These are phyloP conservation scores for Hypothenemus hampei DNA, from an alignment of 1,140 invertebrate species.

Conservation along the genomic window DNA sequence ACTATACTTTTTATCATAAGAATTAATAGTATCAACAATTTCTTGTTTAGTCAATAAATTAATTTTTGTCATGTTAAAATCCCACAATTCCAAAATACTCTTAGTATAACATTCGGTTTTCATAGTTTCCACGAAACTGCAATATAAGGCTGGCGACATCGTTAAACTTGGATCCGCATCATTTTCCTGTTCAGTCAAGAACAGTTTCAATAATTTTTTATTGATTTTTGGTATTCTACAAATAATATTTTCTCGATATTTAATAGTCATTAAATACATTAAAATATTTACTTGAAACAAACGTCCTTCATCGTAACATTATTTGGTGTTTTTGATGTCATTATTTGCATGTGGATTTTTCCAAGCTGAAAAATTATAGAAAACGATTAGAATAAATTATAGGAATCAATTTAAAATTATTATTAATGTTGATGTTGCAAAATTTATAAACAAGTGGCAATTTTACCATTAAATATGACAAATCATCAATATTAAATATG, in stretches of 20 bases:
- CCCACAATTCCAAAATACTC: constrained; percentile 69
- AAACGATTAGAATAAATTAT: no score
- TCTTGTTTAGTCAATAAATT: constrained; percentile 54
- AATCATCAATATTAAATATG: no score
- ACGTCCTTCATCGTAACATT: constrained; percentile 55
- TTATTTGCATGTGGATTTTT: constrained; percentile 34
- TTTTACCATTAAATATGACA: no score
- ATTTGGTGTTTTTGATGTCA: constrained; percentile 24
- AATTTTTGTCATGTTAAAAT: constrained; percentile 54
- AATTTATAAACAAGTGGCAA: no score
- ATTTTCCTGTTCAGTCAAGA: constrained; percentile 22
- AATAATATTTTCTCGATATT: constrained; percentile 4
- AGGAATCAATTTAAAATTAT: no score
- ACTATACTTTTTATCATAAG: constrained; percentile 46
- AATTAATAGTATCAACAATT: constrained; percentile 59
- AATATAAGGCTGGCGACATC: constrained; percentile 32
- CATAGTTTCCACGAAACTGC: constrained; percentile 38
- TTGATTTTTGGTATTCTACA: constrained; percentile 46
- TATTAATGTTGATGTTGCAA: no score
- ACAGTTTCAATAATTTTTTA: constrained; percentile 26
- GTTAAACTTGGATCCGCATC: constrained; percentile 30
- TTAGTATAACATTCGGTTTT: constrained; percentile 55
- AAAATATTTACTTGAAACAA: constrained; percentile 56
- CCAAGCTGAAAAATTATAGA: constrained; percentile 30
- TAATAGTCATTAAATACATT: neutral